phyloP scores from a whole-genome alignment of 2,888 invertebrate species.

The Mantis religiosa region DNA sequence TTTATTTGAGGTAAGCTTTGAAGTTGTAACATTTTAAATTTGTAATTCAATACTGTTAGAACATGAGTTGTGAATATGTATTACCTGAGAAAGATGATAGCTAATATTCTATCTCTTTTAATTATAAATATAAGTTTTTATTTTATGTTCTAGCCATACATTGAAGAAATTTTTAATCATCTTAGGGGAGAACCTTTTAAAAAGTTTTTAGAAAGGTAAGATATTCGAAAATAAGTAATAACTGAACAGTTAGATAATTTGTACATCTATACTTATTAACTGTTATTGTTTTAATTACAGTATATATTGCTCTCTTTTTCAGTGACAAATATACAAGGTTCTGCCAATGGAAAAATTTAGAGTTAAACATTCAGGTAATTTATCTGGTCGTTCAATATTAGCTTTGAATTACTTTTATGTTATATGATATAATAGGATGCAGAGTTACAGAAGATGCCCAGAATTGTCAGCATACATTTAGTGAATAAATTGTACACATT shows the following conservation, averaged over 20 bases:
- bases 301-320: constrained; percentile 32
- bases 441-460: background rate
- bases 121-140: constrained; percentile 22
- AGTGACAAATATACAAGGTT: constrained; percentile 99
- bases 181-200: constrained; percentile 95
- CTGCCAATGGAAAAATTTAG: constrained; percentile 99
- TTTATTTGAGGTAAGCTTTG: constrained; percentile 84
- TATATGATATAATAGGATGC: background rate
- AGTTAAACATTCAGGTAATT: constrained; percentile 94
- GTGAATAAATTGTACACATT: too few species aligned
- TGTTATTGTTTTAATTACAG: background rate
- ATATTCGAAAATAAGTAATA: background rate
- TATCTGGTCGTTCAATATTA: background rate
- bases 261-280: background rate
- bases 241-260: background rate
- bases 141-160: constrained; percentile 83
- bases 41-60: background rate
- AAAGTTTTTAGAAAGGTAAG: constrained; percentile 96
- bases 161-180: constrained; percentile 98
- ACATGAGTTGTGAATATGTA: background rate
- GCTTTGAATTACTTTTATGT: background rate
- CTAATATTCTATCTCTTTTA: background rate
- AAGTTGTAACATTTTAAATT: background rate
- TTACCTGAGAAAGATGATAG: background rate
- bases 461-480: background rate